These are phyloP conservation scores for Apogon hyalosoma DNA, from an alignment of 2,797 vertebrate genomes.

Conservation along the genomic window DNA sequence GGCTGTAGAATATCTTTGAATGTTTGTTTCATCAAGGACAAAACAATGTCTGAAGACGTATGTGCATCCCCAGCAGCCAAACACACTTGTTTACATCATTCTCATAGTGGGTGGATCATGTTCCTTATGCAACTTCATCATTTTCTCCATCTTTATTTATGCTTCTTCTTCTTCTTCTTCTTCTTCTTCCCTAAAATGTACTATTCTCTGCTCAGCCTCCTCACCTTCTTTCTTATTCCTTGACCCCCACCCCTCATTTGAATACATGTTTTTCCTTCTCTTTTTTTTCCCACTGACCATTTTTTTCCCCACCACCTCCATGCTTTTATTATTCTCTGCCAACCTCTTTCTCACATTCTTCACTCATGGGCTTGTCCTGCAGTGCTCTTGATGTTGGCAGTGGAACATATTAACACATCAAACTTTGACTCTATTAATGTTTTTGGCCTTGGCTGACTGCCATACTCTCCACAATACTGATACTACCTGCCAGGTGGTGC, in stretches of 20 bases:
- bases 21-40: slow-evolving; percentile 10
- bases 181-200: slow-evolving; percentile 15
- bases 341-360: slow-evolving; percentile 20
- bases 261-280: not conserved
- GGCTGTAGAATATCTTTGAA: not conserved
- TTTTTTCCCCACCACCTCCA: not conserved
- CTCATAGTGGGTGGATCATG: slow-evolving; percentile 20
- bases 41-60: slow-evolving; percentile 25
- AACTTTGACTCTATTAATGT: slow-evolving; percentile 64
- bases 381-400: slow-evolving; percentile 60
- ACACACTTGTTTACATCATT: slow-evolving; percentile 9
- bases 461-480: slow-evolving; percentile 43
- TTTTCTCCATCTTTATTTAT: slow-evolving; percentile 3
- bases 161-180: too few species aligned
- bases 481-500: slow-evolving; percentile 53
- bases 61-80: slow-evolving; percentile 20
- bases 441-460: slow-evolving; percentile 51
- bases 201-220: slow-evolving; percentile 1
- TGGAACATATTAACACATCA: slow-evolving; percentile 66
- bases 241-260: too few species aligned
- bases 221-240: slow-evolving; percentile 3
- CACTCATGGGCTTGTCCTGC: slow-evolving; percentile 35
- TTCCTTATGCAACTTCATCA: slow-evolving; percentile 6
- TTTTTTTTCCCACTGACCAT: not conserved
- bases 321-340: slow-evolving; percentile 19